These are phyloP conservation scores for Choristoneura rosaceana DNA, from an alignment of 2,888 invertebrate species.

Conservation along the genomic window DNA sequence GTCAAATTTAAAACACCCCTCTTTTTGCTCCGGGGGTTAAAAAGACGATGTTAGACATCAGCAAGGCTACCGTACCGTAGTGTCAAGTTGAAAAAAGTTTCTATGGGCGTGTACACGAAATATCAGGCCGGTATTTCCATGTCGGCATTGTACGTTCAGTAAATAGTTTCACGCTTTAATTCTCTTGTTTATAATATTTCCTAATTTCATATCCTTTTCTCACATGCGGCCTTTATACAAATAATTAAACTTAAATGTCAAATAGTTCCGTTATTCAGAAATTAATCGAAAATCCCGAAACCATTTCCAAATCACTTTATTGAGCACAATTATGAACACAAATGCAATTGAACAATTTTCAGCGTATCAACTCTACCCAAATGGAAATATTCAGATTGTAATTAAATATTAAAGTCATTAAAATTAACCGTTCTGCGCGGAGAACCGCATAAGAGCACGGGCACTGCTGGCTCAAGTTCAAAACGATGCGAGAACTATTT, in stretches of 20 bases:
- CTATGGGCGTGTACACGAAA: too few relatives aligned
- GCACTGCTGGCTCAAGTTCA: conserved; percentile 55
- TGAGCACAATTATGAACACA: conserved; percentile 3
- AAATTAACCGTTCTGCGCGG: conserved; percentile 21
- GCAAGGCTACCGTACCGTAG: too few relatives aligned
- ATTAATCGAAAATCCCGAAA: neutral
- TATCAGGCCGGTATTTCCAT: too few relatives aligned
- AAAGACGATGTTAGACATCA: too few relatives aligned
- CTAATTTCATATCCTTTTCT: too few relatives aligned
- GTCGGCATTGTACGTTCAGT: too few relatives aligned
- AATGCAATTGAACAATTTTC: conserved; percentile 12
- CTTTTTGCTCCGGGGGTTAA: too few relatives aligned
- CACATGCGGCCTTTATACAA: neutral
- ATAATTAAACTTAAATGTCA: neutral
- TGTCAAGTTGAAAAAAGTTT: too few relatives aligned
- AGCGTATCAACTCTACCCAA: neutral
- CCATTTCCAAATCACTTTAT: conserved; percentile 1
- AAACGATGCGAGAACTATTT: conserved; percentile 47
- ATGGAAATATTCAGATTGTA: conserved; percentile 3
- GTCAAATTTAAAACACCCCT: too few relatives aligned
- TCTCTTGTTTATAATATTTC: too few relatives aligned
- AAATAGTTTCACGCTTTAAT: too few relatives aligned
- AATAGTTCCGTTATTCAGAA: neutral
- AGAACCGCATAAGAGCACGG: conserved; percentile 31
- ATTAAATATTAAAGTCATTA: conserved; percentile 5